A percentile compares a stretch with the other conserved stretches of the same genome.
Conservation (phyloP, 2,113 vertebrate species). For the Poicephalus gulielmi region DNA sequence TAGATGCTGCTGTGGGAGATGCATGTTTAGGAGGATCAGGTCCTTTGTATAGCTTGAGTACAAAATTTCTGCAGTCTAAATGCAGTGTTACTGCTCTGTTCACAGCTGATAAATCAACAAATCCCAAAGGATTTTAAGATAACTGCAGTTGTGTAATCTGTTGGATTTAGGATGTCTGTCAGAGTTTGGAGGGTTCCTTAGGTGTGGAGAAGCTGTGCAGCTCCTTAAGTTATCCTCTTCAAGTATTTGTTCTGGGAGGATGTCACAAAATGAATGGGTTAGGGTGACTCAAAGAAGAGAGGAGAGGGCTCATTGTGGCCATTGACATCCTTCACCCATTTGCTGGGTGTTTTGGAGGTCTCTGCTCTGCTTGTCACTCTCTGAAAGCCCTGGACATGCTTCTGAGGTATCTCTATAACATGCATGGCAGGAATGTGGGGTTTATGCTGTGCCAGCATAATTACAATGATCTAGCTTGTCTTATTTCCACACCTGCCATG, state of each 20-base stretch:
- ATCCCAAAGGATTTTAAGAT: not conserved
- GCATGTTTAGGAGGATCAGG: not conserved
- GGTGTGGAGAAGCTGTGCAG: not conserved
- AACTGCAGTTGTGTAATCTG: not conserved
- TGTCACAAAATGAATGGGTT: not conserved
- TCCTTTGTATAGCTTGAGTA: not conserved
- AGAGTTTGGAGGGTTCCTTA: not conserved
- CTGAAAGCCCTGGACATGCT: not conserved
- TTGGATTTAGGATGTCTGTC: not conserved
- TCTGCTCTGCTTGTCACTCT: not conserved
- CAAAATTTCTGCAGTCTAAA: not conserved
- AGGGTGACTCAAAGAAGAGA: not conserved
- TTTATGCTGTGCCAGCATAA: not conserved
- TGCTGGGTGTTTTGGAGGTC: not conserved
- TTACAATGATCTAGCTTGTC: not conserved
- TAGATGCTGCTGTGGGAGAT: not conserved
- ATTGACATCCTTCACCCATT: fast-evolving
- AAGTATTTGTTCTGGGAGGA: not conserved
- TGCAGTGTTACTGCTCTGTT: fast-evolving
- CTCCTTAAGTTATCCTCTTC: not conserved
- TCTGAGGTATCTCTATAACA: not conserved
- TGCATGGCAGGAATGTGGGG: not conserved
- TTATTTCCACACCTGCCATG: not conserved
- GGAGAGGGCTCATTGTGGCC: not conserved
- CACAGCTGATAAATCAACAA: not conserved